phyloP scores from a whole-genome alignment of 2,888 invertebrate species.

The Heliothis peltigera region DNA sequence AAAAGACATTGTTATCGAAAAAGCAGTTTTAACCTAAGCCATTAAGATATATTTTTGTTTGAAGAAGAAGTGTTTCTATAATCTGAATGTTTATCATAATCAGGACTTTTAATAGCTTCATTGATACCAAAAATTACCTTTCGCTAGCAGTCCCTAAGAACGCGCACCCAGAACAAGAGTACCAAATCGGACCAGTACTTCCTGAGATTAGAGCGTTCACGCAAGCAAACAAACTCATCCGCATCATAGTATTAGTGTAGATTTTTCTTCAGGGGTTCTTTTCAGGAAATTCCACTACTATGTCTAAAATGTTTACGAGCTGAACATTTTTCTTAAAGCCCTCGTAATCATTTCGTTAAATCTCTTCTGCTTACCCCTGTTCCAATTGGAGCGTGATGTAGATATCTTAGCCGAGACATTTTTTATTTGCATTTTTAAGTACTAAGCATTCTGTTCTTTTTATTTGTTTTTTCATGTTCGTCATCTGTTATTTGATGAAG shows the following conservation, averaged over 20 bases:
- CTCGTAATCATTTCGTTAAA: constrained; percentile 50
- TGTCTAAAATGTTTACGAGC: constrained; percentile 9
- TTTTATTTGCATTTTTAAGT: constrained; percentile 19
- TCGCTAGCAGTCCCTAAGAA: too few relatives aligned
- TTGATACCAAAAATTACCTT: not conserved
- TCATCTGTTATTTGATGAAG: not conserved
- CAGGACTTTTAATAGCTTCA: too few relatives aligned
- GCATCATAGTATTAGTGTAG: too few relatives aligned
- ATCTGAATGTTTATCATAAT: too few relatives aligned
- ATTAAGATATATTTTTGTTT: not conserved
- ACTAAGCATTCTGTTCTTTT: constrained; percentile 4
- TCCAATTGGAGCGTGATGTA: constrained; percentile 44
- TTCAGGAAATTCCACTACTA: not conserved
- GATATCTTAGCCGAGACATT: constrained; percentile 38
- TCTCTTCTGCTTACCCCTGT: constrained; percentile 35
- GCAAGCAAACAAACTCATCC: too few relatives aligned
- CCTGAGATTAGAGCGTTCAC: too few relatives aligned
- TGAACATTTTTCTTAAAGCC: constrained; percentile 38
- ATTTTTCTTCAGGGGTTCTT: too few relatives aligned
- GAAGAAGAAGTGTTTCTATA: too few relatives aligned
- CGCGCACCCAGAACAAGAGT: too few relatives aligned
- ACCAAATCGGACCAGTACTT: too few relatives aligned
- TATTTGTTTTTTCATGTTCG: constrained; percentile 16
- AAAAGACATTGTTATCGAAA: not conserved
- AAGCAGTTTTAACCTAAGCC: not conserved